phyloP scores from a whole-genome alignment of 2,888 invertebrate species.

The Crepidodera aurea region DNA sequence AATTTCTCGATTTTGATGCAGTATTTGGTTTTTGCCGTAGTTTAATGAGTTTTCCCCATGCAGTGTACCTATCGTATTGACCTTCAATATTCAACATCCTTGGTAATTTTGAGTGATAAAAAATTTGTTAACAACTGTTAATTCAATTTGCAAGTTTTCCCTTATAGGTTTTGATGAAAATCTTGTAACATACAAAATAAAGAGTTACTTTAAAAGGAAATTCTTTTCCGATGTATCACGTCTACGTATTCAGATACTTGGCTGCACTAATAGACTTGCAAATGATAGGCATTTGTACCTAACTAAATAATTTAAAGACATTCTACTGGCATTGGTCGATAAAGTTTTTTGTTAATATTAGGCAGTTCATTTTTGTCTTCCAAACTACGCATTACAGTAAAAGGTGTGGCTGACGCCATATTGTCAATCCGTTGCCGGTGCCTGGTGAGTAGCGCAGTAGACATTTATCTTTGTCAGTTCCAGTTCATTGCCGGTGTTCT shows the following conservation, averaged over 20 bases:
- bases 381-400: conserved; percentile 56
- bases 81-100: conserved; percentile 46
- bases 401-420: conserved; percentile 63
- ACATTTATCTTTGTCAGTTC: conserved; percentile 30
- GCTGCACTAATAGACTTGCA: not conserved
- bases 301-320: not conserved
- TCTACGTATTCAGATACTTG: conserved; percentile 24
- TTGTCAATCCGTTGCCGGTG: conserved; percentile 52
- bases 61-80: conserved; percentile 38
- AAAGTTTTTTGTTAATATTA: not conserved
- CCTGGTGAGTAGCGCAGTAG: conserved; percentile 38
- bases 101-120: conserved; percentile 31
- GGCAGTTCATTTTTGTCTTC: conserved; percentile 15
- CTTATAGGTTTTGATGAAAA: conserved; percentile 1
- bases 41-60: conserved; percentile 1
- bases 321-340: not conserved
- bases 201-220: conserved; percentile 33
- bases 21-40: conserved; percentile 14
- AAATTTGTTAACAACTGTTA: conserved; percentile 13
- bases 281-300: not conserved
- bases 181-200: conserved; percentile 11
- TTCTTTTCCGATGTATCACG: conserved; percentile 45
- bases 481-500: conserved; percentile 35
- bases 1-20: conserved; percentile 5
- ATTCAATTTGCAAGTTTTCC: conserved; percentile 9